A percentile compares a stretch with the other conserved stretches of the same genome.
These are phyloP conservation scores for Horisme vitalbata DNA, from an alignment of 2,888 invertebrate species.

Conservation along the genomic window DNA sequence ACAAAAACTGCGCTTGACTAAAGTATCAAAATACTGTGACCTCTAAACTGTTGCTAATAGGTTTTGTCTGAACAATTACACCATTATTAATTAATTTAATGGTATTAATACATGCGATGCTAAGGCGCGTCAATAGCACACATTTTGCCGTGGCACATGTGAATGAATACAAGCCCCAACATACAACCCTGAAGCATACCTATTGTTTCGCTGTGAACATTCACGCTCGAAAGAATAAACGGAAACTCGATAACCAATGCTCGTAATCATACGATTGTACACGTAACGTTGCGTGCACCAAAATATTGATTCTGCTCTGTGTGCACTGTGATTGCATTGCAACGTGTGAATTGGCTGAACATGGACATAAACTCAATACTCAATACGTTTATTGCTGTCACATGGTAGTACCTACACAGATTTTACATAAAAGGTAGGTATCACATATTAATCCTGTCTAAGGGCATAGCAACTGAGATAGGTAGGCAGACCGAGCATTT, in stretches of 20 bases:
- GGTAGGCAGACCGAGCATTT: too few relatives aligned
- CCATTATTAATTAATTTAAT: neutral
- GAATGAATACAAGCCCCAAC: slow-evolving; percentile 28
- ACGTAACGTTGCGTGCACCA: slow-evolving; percentile 32
- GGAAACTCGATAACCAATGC: slow-evolving; percentile 36
- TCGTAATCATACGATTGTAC: slow-evolving; percentile 38
- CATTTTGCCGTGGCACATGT: neutral
- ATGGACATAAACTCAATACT: too few relatives aligned
- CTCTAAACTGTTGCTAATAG: too few relatives aligned
- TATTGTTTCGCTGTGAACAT: slow-evolving; percentile 38
- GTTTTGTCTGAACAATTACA: too few relatives aligned
- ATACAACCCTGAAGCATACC: slow-evolving; percentile 30
- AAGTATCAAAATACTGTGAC: too few relatives aligned
- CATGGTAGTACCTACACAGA: too few relatives aligned
- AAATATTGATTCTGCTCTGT: slow-evolving; percentile 28
- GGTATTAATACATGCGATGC: neutral
- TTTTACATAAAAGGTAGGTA: too few relatives aligned
- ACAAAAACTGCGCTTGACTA: too few relatives aligned
- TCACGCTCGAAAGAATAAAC: slow-evolving; percentile 37
- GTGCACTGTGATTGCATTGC: slow-evolving; percentile 11
- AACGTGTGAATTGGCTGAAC: slow-evolving; percentile 1
- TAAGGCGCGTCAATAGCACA: neutral
- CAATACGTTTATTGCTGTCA: too few relatives aligned
- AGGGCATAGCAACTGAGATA: too few relatives aligned
- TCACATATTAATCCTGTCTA: too few relatives aligned